Percentiles rank a stretch among this genome's conserved stretches.
These are phyloP conservation scores for Platichthys stellatus DNA, from an alignment of 2,113 vertebrate species.

Conservation along the genomic window DNA sequence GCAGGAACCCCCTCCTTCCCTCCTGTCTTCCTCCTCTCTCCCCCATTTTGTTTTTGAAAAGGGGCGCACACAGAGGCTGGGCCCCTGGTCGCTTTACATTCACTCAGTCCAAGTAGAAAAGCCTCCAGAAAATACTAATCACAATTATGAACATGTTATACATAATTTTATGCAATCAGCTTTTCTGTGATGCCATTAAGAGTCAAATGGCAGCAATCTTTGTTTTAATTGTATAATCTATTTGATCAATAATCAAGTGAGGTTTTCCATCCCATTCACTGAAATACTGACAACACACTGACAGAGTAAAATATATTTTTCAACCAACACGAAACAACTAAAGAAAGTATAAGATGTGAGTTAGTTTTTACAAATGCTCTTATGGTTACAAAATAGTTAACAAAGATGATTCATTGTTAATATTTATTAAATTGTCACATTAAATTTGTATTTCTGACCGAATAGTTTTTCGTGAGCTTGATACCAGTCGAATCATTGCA, in stretches of 20 bases:
- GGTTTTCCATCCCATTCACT: not conserved
- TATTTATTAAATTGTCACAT: not conserved
- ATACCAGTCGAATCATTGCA: no score
- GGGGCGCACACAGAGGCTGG: constrained; percentile 16
- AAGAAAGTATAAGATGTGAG: not conserved
- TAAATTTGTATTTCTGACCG: not conserved
- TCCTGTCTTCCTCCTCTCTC: constrained; percentile 32
- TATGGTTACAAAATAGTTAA: not conserved
- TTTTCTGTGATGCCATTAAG: no score
- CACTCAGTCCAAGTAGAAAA: constrained; percentile 4
- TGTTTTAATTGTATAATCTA: no score
- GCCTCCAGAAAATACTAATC: not conserved
- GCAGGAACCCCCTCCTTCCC: constrained; percentile 57
- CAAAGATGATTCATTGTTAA: not conserved
- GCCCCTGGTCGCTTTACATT: constrained; percentile 4
- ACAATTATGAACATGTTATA: no score
- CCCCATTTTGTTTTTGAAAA: constrained; percentile 58
- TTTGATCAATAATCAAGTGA: not conserved
- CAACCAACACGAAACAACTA: not conserved
- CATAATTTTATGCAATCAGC: no score
- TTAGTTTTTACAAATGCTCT: not conserved
- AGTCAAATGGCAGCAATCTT: no score
- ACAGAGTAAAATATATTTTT: not conserved
- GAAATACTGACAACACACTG: not conserved
- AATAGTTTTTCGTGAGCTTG: no score